Conservation (phyloP, 2,888 invertebrate species). For the Meganola albula region DNA sequence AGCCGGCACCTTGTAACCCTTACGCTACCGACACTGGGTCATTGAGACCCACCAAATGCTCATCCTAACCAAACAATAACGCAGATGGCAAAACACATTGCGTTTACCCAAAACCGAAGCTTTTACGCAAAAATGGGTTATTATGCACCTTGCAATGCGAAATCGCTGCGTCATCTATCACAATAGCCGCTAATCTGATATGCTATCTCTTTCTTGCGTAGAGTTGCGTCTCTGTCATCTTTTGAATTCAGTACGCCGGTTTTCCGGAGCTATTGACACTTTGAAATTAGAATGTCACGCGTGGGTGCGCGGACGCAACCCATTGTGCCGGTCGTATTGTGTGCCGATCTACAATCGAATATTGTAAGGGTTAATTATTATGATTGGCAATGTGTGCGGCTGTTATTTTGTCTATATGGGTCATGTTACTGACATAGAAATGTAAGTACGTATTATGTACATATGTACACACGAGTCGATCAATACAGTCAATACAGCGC, state of each 20-base stretch:
- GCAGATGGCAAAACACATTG: constrained; percentile 69
- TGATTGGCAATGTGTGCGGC: too few relatives aligned
- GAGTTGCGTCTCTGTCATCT: constrained; percentile 35
- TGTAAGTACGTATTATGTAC: too few relatives aligned
- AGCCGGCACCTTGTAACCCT: constrained; percentile 52
- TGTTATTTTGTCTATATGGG: too few relatives aligned
- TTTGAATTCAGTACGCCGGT: constrained; percentile 48
- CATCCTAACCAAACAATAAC: constrained; percentile 67
- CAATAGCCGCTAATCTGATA: constrained; percentile 57
- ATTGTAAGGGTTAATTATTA: constrained; percentile 45
- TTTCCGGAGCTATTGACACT: constrained; percentile 66
- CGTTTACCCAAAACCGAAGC: constrained; percentile 49
- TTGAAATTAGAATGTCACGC: constrained; percentile 68
- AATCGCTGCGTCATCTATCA: constrained; percentile 54
- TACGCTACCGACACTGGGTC: constrained; percentile 44
- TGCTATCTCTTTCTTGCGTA: constrained; percentile 37
- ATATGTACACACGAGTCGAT: too few relatives aligned
- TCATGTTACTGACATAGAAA: too few relatives aligned
- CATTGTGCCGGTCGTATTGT: constrained; percentile 51
- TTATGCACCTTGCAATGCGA: constrained; percentile 62
- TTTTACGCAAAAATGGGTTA: constrained; percentile 72
- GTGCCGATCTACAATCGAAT: constrained; percentile 43
- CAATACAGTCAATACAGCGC: too few relatives aligned
- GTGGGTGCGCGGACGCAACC: constrained; percentile 66
- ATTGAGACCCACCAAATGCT: constrained; percentile 39